A percentile compares a stretch with the other conserved stretches of the same genome.
Conservation (phyloP, 2,888 invertebrate genomes). For the Eueremaeus valkanovi region DNA sequence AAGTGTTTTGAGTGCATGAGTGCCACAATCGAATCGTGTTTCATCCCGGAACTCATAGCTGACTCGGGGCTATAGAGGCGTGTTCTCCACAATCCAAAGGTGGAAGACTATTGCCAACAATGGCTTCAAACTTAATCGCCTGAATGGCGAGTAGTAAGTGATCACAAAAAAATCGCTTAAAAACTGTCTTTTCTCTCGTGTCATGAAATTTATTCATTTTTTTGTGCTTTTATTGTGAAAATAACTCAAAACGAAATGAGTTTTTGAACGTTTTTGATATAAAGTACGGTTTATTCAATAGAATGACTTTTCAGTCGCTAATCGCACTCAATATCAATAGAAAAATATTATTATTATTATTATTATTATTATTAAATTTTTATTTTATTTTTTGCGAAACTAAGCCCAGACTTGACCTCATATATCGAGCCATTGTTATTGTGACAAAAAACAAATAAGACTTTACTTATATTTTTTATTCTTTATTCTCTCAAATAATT, state of each 20-base stretch:
- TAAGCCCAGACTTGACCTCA: conserved; percentile 25
- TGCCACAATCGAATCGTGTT: conserved; percentile 3
- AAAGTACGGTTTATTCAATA: background rate
- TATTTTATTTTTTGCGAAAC: too few relatives aligned
- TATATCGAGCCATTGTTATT: conserved; percentile 6
- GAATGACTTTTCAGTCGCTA: background rate
- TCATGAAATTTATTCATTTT: conserved; percentile 10
- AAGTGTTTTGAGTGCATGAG: background rate
- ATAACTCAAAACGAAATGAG: background rate
- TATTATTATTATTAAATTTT: too few relatives aligned
- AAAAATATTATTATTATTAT: too few relatives aligned
- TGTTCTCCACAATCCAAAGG: background rate
- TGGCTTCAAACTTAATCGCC: conserved; percentile 12
- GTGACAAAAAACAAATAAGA: background rate
- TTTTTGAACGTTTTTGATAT: conserved; percentile 10
- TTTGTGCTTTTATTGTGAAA: conserved; percentile 18
- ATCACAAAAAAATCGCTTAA: background rate
- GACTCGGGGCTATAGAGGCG: conserved; percentile 28
- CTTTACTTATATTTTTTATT: too few relatives aligned
- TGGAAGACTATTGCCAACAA: background rate
- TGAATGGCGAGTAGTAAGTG: conserved; percentile 9
- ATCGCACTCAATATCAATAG: background rate
- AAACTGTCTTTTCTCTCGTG: conserved; percentile 5
- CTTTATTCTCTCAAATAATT: background rate
- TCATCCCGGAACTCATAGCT: conserved; percentile 7